phyloP scores from a whole-genome alignment of 2,113 vertebrate genomes.

The Turdus rufiventris region DNA sequence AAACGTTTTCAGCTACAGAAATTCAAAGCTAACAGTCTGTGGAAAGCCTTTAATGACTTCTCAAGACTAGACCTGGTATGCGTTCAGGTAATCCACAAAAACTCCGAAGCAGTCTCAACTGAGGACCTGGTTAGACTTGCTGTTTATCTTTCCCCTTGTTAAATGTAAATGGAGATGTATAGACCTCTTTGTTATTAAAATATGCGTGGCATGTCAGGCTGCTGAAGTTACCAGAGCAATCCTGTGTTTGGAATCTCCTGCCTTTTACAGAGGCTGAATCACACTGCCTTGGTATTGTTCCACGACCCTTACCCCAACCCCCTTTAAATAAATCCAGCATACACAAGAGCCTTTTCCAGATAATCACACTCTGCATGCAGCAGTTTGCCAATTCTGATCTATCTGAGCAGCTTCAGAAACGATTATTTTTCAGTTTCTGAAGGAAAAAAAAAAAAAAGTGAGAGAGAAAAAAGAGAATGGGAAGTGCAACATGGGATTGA shows the following conservation, averaged over 20 bases:
- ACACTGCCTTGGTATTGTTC: neutral
- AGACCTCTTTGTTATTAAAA: slow-evolving; percentile 28
- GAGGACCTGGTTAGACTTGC: neutral
- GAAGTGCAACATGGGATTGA: neutral
- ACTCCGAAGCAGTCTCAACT: neutral
- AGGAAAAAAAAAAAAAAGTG: neutral
- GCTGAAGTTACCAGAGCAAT: slow-evolving; percentile 21
- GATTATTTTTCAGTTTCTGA: neutral
- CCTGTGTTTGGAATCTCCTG: slow-evolving; percentile 17
- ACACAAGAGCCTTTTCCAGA: neutral
- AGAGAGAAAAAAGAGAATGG: neutral
- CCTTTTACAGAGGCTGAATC: neutral
- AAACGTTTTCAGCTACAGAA: neutral
- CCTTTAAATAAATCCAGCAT: neutral
- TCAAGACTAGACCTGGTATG: neutral
- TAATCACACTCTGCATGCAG: neutral
- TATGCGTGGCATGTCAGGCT: neutral
- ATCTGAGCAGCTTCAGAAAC: neutral
- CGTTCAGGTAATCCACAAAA: neutral
- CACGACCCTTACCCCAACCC: rapidly evolving
- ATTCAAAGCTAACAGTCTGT: neutral
- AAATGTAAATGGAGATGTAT: neutral
- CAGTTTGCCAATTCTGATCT: neutral
- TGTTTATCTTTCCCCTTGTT: neutral
- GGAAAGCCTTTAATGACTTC: neutral